These are phyloP conservation scores for Calycopis cecrops DNA, from an alignment of 1,140 invertebrate genomes.

Conservation along the genomic window DNA sequence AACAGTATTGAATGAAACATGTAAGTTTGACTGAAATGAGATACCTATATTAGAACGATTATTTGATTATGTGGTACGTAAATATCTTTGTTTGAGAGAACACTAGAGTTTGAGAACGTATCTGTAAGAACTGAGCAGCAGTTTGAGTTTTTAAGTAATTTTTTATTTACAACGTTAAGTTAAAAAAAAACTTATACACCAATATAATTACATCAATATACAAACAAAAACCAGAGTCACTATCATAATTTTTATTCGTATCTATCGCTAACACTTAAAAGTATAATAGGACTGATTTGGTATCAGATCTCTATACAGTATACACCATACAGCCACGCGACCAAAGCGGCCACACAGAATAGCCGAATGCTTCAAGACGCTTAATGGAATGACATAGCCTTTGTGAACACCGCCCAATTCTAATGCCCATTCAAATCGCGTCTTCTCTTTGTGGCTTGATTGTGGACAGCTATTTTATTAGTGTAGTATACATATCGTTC, in stretches of 20 bases:
- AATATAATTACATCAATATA: not conserved
- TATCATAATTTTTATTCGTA: not conserved
- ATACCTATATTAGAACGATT: no score
- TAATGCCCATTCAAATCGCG: conserved; percentile 72
- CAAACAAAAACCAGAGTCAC: not conserved
- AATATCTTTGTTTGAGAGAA: no score
- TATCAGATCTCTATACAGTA: conserved; percentile 60
- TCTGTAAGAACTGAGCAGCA: no score
- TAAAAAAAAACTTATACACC: no score
- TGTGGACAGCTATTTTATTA: conserved; percentile 71
- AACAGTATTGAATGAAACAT: no score
- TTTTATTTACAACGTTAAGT: no score
- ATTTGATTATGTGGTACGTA: no score
- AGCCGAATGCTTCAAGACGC: conserved; percentile 65
- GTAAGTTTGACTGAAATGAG: no score
- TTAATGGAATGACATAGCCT: conserved; percentile 72
- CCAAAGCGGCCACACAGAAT: conserved; percentile 62
- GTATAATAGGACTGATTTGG: conserved; percentile 68
- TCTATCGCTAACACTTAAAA: conserved; percentile 18
- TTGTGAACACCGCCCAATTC: conserved; percentile 71
- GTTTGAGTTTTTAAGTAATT: no score
- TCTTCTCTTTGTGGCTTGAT: conserved; percentile 71
- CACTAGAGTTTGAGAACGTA: no score
- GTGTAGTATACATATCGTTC: conserved; percentile 65
- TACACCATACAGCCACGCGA: conserved; percentile 67